Percentiles rank a stretch among this genome's conserved stretches.
Conservation (phyloP, 2,797 vertebrate genomes). For the Psittacula echo region DNA sequence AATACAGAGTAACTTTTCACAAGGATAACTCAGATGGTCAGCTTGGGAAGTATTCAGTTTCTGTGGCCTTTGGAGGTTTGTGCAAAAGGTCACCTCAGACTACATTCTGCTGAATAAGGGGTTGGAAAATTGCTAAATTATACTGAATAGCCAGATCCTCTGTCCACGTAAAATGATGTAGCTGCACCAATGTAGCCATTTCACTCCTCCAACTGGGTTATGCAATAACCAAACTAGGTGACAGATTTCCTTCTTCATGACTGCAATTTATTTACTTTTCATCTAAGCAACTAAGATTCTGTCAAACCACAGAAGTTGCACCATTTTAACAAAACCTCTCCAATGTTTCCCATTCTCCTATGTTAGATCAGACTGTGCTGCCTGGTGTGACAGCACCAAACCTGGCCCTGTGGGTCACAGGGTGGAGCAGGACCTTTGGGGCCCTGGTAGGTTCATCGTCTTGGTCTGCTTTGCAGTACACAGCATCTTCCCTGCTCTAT, state of each 20-base stretch:
- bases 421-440: not conserved
- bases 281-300: not conserved
- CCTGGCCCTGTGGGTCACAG: not conserved
- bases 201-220: not conserved
- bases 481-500: not conserved
- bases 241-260: not conserved
- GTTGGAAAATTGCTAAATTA: slow-evolving; percentile 13
- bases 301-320: not conserved
- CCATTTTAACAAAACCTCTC: not conserved
- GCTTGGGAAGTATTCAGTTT: slow-evolving; percentile 45
- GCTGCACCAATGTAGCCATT: not conserved
- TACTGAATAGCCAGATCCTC: not conserved
- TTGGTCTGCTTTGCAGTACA: not conserved
- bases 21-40: slow-evolving; percentile 64
- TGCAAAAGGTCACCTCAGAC: slow-evolving; percentile 50
- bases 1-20: slow-evolving; percentile 67
- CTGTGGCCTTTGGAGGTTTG: slow-evolving; percentile 28
- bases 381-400: not conserved
- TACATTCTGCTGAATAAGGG: slow-evolving; percentile 53
- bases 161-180: not conserved
- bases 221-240: not conserved
- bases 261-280: not conserved
- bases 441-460: not conserved
- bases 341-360: not conserved
- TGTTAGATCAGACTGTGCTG: not conserved